Conservation (phyloP, 2,888 invertebrate species). For the Tridacna gigas region DNA sequence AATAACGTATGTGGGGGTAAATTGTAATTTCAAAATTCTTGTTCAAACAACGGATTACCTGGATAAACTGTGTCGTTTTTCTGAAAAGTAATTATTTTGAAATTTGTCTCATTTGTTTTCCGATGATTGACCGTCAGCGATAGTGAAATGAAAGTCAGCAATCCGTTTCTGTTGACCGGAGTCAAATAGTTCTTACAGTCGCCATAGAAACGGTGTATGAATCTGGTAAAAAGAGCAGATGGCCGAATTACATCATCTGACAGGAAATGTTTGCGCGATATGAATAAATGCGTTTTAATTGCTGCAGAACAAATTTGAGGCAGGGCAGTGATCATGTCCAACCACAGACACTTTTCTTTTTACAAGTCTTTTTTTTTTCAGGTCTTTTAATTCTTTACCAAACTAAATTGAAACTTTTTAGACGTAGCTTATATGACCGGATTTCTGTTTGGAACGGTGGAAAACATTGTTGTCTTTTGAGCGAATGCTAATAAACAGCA, state of each 20-base stretch:
- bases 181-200: slow-evolving; percentile 44
- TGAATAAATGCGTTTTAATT: slow-evolving; percentile 62
- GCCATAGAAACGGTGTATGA: slow-evolving; percentile 42
- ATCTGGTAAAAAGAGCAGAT: slow-evolving; percentile 50
- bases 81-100: slow-evolving; percentile 19
- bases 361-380: too few species aligned
- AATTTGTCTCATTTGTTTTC: slow-evolving; percentile 26
- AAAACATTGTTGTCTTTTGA: too few species aligned
- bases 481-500: too few species aligned
- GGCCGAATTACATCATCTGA: slow-evolving; percentile 49
- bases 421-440: too few species aligned
- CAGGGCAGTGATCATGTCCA: background rate
- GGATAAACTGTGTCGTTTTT: slow-evolving; percentile 30
- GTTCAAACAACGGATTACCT: slow-evolving; percentile 40
- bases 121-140: slow-evolving; percentile 20
- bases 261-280: slow-evolving; percentile 47
- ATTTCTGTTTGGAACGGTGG: too few species aligned
- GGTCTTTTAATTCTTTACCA: too few species aligned
- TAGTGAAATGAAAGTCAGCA: slow-evolving; percentile 51
- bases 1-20: slow-evolving; percentile 28
- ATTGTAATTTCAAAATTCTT: slow-evolving; percentile 42
- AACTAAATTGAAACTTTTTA: too few species aligned
- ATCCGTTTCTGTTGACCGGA: slow-evolving; percentile 38
- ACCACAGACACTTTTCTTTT: too few species aligned
- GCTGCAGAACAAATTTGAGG: slow-evolving; percentile 47